A percentile compares a stretch with the other conserved stretches of the same genome.
Evolutionary conservation across 2,113 vertebrate genomes (phyloP).

Genomic region (Callospermophilus lateralis): DNA sequence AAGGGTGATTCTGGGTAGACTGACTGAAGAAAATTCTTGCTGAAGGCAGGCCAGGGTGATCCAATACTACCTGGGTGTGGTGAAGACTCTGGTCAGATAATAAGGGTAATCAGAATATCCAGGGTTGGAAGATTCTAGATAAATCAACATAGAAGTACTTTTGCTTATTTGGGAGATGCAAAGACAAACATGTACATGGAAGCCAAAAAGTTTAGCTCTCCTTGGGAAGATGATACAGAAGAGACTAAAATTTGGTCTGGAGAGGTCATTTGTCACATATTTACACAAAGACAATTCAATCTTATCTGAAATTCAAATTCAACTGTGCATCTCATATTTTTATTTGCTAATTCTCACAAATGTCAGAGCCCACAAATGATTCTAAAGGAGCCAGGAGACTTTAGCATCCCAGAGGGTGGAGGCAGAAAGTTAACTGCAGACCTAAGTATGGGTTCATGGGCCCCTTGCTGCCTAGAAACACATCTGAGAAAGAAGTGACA

Average conservation of each 20-base stretch:
- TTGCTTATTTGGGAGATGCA: neutral
- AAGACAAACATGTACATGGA: neutral
- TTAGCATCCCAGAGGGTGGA: neutral
- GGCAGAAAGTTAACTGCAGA: neutral
- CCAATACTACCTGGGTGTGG: too few species aligned
- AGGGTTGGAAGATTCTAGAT: neutral
- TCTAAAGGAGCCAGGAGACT: too few species aligned
- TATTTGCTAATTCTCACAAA: neutral
- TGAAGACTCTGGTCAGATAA: too few species aligned
- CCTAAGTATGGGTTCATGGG: rapidly evolving
- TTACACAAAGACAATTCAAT: neutral
- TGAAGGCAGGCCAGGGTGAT: too few species aligned
- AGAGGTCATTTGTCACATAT: neutral
- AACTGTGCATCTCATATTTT: neutral
- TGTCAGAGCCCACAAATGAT: too few species aligned
- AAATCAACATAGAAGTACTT: neutral
- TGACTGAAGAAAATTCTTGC: too few species aligned
- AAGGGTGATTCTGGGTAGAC: too few species aligned
- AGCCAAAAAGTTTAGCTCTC: neutral
- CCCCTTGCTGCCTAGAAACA: rapidly evolving
- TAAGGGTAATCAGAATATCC: too few species aligned
- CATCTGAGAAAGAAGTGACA: rapidly evolving
- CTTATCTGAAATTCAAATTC: neutral
- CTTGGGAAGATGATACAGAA: neutral
- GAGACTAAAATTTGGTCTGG: neutral